Conservation (phyloP, 2,888 invertebrate genomes). For the Lissonota sp. region DNA sequence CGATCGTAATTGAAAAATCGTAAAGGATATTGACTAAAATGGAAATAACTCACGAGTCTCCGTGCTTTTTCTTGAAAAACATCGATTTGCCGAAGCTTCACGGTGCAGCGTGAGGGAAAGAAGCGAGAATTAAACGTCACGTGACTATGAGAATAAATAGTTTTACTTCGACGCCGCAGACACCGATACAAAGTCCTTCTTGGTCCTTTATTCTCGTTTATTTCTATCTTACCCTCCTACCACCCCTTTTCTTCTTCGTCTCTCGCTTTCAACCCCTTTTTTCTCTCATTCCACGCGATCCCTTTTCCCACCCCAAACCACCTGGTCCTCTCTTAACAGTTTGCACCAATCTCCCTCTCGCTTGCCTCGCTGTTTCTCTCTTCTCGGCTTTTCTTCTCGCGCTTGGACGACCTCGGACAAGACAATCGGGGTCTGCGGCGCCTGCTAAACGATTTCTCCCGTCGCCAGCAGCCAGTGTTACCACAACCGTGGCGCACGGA, state of each 20-base stretch:
- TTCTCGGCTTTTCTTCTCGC: slow-evolving; percentile 43
- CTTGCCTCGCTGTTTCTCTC: slow-evolving; percentile 34
- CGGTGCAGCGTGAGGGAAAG: slow-evolving; percentile 15
- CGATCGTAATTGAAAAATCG: slow-evolving; percentile 29
- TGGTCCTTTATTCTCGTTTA: slow-evolving; percentile 44
- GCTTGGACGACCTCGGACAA: slow-evolving; percentile 65
- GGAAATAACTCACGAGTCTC: slow-evolving; percentile 76
- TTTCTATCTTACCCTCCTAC: neutral
- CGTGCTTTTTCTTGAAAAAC: slow-evolving; percentile 79
- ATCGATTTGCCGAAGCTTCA: slow-evolving; percentile 78
- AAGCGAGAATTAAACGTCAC: slow-evolving; percentile 62
- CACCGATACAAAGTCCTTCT: slow-evolving; percentile 55
- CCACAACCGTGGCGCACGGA: slow-evolving; percentile 1
- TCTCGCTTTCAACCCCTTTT: neutral
- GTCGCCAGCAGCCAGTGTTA: slow-evolving; percentile 22
- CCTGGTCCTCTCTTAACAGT: slow-evolving; percentile 3
- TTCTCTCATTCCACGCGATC: neutral
- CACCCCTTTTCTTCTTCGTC: slow-evolving; percentile 13
- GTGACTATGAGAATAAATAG: slow-evolving; percentile 64
- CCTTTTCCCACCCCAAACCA: slow-evolving; percentile 8
- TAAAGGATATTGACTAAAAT: slow-evolving; percentile 31
- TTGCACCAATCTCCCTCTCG: slow-evolving; percentile 9
- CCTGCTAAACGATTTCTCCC: slow-evolving; percentile 63
- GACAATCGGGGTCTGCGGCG: slow-evolving; percentile 66
- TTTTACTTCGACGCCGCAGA: slow-evolving; percentile 59